Base-by-base conservation (phyloP, 2,797 vertebrate species). In the Scarus forsteni region DNA sequence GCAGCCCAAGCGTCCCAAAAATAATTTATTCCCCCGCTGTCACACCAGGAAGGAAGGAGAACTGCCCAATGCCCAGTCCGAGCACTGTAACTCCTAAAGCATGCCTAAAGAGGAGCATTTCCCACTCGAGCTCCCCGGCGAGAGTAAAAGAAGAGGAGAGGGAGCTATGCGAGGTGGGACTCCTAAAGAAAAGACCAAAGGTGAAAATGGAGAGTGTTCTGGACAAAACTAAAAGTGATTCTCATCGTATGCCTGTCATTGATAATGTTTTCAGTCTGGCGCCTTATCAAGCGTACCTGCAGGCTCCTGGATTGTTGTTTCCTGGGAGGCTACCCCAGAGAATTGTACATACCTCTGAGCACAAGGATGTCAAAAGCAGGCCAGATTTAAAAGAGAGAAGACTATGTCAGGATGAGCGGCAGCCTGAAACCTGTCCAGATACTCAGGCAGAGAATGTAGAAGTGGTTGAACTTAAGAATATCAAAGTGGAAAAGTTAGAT, bases 251-350 rank as follows among this genome's bases (percentile, higher is more conserved):
- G 98, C 98, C 98, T 0, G 86, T 98, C 39, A 99, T 99, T 59
- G 94, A 97, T 84, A 96, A 92, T 0, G 97, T 99, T 46, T 99
- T 99, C 81, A 99, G 97, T 76, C 86, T 99, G 89, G 98, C 97
- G 0, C 96, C 96, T 2, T 97, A 96, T 84, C 93, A 85, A 51
- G 88, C 92, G 2, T 96, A 94, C 82, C 81, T 97, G 57, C 94
- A 95, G 70, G 87, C 82, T 8, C 70, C 90, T 0, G 89, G 85
- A 19, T 55, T 83, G 64, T 59, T 90, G 44, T 71, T 77, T 63
- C 38, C 81, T 44, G 66, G 53, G 38, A 80, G 56, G 61, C 46
- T 58, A 19, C 66, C 57, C 56, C 66, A 55, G 53, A 85, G 34
- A 74, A 52, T 39, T 0, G 9, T 27, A 9, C 76, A 52, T 18